phyloP scores from a whole-genome alignment of 1,140 invertebrate genomes.

The Prorops nasuta region DNA sequence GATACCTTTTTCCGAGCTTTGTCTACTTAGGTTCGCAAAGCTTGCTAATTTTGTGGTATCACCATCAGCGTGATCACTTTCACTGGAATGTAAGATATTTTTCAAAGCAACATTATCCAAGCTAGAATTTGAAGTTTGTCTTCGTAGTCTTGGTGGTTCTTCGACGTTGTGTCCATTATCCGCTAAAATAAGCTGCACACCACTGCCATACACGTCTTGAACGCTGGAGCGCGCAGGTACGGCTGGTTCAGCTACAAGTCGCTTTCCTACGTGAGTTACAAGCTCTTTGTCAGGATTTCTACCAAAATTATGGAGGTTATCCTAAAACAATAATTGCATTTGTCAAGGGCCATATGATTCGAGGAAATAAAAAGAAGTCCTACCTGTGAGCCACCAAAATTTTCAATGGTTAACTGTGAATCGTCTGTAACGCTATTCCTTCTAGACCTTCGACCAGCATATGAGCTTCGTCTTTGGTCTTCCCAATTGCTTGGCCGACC shows the following conservation, averaged over 20 bases:
- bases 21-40: constrained; percentile 69
- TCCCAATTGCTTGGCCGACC: constrained; percentile 84
- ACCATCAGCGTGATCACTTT: constrained; percentile 56
- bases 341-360: not conserved
- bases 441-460: constrained; percentile 78
- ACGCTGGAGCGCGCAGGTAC: constrained; percentile 68
- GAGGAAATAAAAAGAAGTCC: not conserved
- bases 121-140: constrained; percentile 57
- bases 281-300: constrained; percentile 78
- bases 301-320: constrained; percentile 64
- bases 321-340: constrained; percentile 45
- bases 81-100: constrained; percentile 60
- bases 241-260: constrained; percentile 57
- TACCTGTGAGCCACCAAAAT: constrained; percentile 84
- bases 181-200: constrained; percentile 62
- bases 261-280: constrained; percentile 60
- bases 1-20: constrained; percentile 62
- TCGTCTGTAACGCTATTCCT: constrained; percentile 84
- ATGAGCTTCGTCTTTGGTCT: constrained; percentile 68
- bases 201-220: constrained; percentile 70
- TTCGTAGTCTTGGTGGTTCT: constrained; percentile 52
- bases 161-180: constrained; percentile 63
- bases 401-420: constrained; percentile 86
- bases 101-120: constrained; percentile 54
- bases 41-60: constrained; percentile 65